Percentiles rank a stretch among this genome's conserved stretches.
Conservation (phyloP, 2,888 invertebrate genomes). For the Dynastes tityus region DNA sequence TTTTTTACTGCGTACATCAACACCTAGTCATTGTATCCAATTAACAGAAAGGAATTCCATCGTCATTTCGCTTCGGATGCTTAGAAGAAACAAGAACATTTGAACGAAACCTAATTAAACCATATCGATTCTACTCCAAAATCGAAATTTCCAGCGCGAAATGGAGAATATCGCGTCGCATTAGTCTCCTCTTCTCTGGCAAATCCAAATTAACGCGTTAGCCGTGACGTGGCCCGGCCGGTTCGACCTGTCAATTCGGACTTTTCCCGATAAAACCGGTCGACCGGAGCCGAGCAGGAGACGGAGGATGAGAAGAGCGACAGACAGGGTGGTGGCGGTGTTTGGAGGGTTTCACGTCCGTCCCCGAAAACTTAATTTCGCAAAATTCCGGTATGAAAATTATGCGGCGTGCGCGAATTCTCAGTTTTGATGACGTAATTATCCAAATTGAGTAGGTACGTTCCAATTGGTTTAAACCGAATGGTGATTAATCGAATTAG, state of each 20-base stretch:
- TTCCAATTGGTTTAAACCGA: neutral
- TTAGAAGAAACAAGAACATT: too few relatives aligned
- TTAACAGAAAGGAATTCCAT: too few relatives aligned
- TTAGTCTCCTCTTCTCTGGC: too few relatives aligned
- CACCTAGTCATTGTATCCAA: too few relatives aligned
- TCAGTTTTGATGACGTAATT: conserved; percentile 9
- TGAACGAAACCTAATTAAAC: too few relatives aligned
- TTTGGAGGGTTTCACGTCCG: neutral
- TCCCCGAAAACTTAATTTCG: conserved; percentile 19
- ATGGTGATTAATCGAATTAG: neutral
- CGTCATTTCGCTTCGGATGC: too few relatives aligned
- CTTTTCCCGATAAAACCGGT: neutral
- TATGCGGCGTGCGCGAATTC: neutral
- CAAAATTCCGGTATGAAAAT: conserved; percentile 19
- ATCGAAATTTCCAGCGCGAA: too few relatives aligned
- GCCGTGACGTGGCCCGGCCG: neutral
- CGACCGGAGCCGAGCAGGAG: neutral
- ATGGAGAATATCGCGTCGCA: too few relatives aligned
- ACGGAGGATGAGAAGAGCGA: neutral
- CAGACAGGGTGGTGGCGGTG: too few relatives aligned
- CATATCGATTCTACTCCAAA: too few relatives aligned
- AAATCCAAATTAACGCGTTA: neutral
- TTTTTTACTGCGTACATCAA: too few relatives aligned
- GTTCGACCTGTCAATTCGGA: conserved; percentile 1
- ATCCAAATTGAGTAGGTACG: conserved; percentile 5